Percentiles rank a stretch among this genome's conserved stretches.
phyloP scores from a whole-genome alignment of 2,888 invertebrate species.

The Pammene fasciana region DNA sequence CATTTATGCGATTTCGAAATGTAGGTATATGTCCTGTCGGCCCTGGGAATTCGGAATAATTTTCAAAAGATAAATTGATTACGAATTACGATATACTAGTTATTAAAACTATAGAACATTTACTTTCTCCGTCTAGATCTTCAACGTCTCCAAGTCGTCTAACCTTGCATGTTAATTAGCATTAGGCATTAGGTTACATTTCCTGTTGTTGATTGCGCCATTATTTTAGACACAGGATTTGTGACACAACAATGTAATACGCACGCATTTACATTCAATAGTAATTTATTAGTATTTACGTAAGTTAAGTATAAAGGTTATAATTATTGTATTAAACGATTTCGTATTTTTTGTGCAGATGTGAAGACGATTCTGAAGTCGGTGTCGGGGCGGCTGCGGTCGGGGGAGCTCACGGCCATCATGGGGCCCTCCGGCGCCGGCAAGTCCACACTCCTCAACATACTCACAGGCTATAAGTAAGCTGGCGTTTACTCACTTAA shows the following conservation, averaged over 20 bases:
- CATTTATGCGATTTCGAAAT: constrained; percentile 3
- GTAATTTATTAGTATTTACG: too few species aligned
- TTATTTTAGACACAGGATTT: neutral
- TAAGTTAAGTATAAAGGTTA: too few species aligned
- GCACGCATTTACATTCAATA: too few species aligned
- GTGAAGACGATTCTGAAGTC: constrained; percentile 94
- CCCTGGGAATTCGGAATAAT: neutral
- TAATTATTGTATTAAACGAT: neutral
- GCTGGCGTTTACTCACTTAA: constrained; percentile 59
- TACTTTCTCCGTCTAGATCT: constrained; percentile 1
- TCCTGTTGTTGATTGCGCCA: neutral
- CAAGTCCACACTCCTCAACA: constrained; percentile 96
- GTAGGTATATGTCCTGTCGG: neutral
- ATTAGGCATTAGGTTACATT: neutral
- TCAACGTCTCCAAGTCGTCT: neutral
- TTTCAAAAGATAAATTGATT: neutral
- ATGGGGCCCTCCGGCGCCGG: constrained; percentile 99
- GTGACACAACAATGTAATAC: neutral
- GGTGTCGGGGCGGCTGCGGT: constrained; percentile 93
- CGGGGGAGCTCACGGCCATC: constrained; percentile 96
- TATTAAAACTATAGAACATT: neutral
- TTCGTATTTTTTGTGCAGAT: constrained; percentile 80
- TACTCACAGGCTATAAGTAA: constrained; percentile 97
- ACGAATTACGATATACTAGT: neutral
- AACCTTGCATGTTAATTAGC: neutral